These are phyloP conservation scores for Eufriesea mexicana DNA, from an alignment of 1,140 invertebrate species.

Conservation along the genomic window DNA sequence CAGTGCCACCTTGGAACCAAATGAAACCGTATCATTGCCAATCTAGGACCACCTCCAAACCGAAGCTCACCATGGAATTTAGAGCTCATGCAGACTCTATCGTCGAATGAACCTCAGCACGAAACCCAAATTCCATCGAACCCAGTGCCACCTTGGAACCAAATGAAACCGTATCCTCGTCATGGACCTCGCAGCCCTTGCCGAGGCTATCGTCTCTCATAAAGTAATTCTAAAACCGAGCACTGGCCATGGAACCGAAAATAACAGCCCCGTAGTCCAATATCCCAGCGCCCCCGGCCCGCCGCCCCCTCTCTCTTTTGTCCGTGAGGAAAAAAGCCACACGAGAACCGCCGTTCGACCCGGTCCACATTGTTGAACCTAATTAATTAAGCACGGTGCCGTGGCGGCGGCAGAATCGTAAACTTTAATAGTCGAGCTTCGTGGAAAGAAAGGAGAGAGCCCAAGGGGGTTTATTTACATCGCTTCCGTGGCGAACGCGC, in stretches of 20 bases:
- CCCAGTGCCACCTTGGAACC: too few species aligned
- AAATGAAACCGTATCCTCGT: too few species aligned
- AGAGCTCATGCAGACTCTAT: too few species aligned
- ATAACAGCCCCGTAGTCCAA: background rate
- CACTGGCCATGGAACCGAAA: background rate
- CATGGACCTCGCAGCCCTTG: background rate
- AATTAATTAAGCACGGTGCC: slow-evolving; percentile 63
- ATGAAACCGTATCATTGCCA: too few species aligned
- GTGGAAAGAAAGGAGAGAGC: slow-evolving; percentile 45
- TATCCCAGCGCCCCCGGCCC: background rate
- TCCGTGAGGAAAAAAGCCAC: background rate
- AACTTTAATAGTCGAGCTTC: slow-evolving; percentile 55
- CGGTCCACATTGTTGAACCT: slow-evolving; percentile 53
- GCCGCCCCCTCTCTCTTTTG: too few species aligned
- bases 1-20: too few species aligned
- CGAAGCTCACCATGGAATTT: too few species aligned
- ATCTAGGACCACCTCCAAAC: too few species aligned
- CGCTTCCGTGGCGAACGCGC: slow-evolving; percentile 50
- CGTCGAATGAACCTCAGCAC: too few species aligned
- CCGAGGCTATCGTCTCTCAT: background rate
- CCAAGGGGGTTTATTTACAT: slow-evolving; percentile 64
- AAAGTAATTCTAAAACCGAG: background rate
- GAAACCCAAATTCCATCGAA: background rate
- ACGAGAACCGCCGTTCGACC: background rate
- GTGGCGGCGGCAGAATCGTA: slow-evolving; percentile 44